Evolutionary conservation across 2,888 invertebrate genomes (phyloP).

Genomic region (Platerodrilus igneus): DNA sequence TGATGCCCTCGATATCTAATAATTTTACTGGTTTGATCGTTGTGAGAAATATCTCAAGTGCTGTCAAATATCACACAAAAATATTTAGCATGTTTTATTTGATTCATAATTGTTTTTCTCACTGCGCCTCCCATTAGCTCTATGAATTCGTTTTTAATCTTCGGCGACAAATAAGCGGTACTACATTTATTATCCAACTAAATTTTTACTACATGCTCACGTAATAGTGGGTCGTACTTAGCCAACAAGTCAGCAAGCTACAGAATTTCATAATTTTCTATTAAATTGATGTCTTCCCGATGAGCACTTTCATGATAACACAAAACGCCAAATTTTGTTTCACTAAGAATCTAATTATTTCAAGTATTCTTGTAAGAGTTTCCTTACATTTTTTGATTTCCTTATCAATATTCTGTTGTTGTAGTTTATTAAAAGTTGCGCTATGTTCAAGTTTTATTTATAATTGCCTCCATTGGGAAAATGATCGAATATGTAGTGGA

Average conservation of each 20-base stretch:
- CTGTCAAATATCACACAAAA: constrained; percentile 21
- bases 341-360: constrained; percentile 18
- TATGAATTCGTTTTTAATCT: constrained; percentile 23
- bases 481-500: constrained; percentile 13
- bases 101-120: constrained; percentile 16
- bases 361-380: constrained; percentile 18
- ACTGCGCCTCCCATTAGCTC: constrained; percentile 14
- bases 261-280: constrained; percentile 18
- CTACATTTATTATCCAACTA: constrained; percentile 19
- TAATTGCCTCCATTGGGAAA: constrained; percentile 14
- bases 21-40: too few species aligned
- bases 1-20: too few species aligned
- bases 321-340: constrained; percentile 24
- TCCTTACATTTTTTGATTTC: constrained; percentile 20
- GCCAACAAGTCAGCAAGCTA: constrained; percentile 19
- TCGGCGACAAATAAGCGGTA: constrained; percentile 21
- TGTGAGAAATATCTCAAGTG: constrained; percentile 16
- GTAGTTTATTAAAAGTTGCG: constrained; percentile 22
- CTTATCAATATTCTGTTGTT: constrained; percentile 19
- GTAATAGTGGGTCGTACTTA: constrained; percentile 24
- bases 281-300: constrained; percentile 13
- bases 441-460: too few species aligned
- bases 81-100: constrained; percentile 19
- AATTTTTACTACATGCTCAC: constrained; percentile 17
- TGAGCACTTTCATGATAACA: constrained; percentile 15